Evolutionary conservation across 2,113 vertebrate genomes (phyloP).

Genomic region (Mormoops blainvillei): DNA sequence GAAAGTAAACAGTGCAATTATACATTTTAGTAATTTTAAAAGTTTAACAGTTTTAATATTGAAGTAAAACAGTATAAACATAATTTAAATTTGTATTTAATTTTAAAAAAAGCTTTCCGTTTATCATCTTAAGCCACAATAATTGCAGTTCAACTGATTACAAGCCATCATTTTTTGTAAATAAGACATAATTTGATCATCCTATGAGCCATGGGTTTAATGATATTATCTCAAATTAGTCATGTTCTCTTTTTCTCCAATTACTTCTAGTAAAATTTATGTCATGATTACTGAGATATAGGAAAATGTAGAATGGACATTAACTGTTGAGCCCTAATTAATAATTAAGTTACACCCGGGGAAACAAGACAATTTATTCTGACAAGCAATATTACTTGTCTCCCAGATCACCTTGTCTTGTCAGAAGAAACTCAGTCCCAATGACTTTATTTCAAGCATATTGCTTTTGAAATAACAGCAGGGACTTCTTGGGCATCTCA

Average conservation of each 20-base stretch:
- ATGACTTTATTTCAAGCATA: slow-evolving; percentile 42
- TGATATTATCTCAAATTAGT: not conserved
- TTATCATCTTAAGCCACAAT: not conserved
- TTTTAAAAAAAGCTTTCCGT: not conserved
- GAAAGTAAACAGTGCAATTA: not conserved
- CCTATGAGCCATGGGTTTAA: not conserved
- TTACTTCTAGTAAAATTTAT: not conserved
- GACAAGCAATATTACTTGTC: not conserved
- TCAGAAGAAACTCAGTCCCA: not conserved
- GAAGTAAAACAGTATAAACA: not conserved
- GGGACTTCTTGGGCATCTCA: slow-evolving; percentile 8
- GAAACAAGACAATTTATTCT: slow-evolving; percentile 23
- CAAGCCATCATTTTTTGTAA: not conserved
- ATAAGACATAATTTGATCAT: not conserved
- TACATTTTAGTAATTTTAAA: not conserved
- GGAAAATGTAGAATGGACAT: not conserved
- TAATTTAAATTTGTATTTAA: not conserved
- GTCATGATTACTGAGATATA: not conserved
- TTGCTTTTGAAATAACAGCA: slow-evolving; percentile 34
- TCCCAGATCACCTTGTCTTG: not conserved
- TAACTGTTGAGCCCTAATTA: slow-evolving; percentile 1
- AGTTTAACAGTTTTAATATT: not conserved
- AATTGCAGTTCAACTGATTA: not conserved
- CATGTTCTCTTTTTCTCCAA: not conserved
- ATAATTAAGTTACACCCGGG: slow-evolving; percentile 33